Conservation (phyloP, 2,113 vertebrate genomes). For the Aythya baeri region DNA sequence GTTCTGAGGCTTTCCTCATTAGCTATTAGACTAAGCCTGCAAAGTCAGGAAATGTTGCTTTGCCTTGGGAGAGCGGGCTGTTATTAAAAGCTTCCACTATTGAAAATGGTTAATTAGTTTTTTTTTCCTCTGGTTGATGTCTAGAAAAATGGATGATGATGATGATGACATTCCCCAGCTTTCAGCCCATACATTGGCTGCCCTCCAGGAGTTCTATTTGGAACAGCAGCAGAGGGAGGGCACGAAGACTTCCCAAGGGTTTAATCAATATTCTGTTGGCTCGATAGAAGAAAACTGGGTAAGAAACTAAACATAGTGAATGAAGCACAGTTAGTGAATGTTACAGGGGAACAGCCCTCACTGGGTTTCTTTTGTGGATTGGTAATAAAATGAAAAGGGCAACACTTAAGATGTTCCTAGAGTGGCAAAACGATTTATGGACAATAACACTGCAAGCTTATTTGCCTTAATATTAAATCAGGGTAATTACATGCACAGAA, state of each 20-base stretch:
- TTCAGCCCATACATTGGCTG: conserved; percentile 85
- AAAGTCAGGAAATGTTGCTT: background rate
- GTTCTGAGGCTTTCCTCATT: background rate
- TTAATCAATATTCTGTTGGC: conserved; percentile 80
- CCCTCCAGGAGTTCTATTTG: conserved; percentile 91
- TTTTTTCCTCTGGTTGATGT: background rate
- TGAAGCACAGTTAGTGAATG: background rate
- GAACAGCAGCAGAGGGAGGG: conserved; percentile 76
- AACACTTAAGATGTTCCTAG: background rate
- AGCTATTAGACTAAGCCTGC: background rate
- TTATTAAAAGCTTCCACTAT: background rate
- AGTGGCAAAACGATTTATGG: background rate
- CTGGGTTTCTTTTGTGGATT: background rate
- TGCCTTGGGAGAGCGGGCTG: background rate
- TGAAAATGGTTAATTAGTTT: background rate
- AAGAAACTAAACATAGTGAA: conserved; percentile 31
- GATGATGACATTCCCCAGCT: conserved; percentile 85
- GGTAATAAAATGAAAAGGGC: background rate
- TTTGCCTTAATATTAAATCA: background rate
- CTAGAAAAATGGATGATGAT: conserved; percentile 83
- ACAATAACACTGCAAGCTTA: background rate
- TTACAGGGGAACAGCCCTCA: background rate
- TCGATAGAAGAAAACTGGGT: conserved; percentile 95
- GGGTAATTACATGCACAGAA: background rate
- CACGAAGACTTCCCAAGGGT: background rate